Percentiles rank a stretch among this genome's conserved stretches.
Evolutionary conservation across 2,113 vertebrate species (phyloP).

Genomic region (Psittacara wagleri): DNA sequence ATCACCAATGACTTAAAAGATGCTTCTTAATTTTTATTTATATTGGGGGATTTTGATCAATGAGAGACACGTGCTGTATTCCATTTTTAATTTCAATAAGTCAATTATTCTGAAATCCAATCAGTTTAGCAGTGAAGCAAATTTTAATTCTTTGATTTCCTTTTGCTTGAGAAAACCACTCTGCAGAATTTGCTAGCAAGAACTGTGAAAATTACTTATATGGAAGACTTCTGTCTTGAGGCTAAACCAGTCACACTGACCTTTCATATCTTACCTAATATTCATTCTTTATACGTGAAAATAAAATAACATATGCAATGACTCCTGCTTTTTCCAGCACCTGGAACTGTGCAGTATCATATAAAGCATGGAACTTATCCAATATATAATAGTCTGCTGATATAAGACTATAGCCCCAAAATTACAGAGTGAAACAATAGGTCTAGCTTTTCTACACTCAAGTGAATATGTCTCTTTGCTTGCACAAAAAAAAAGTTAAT

Average conservation of each 20-base stretch:
- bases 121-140: slow-evolving; percentile 7
- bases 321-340: neutral
- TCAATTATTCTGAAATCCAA: neutral
- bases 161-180: neutral
- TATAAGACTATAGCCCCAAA: neutral
- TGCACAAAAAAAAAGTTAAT: neutral
- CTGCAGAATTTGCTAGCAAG: neutral
- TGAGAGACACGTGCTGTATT: neutral
- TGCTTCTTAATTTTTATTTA: slow-evolving; percentile 52
- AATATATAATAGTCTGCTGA: neutral
- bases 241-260: neutral
- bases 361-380: neutral
- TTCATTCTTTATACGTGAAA: neutral
- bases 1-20: slow-evolving; percentile 29
- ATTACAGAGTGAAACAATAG: neutral
- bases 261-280: neutral
- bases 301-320: neutral
- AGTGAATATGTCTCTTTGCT: neutral
- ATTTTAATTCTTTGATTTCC: neutral
- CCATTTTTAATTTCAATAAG: slow-evolving; percentile 19
- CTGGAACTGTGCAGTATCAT: neutral
- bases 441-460: neutral
- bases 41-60: slow-evolving; percentile 42
- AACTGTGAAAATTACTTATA: neutral
- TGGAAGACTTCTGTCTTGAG: neutral